Percentiles rank a stretch among this genome's conserved stretches.
phyloP scores from a whole-genome alignment of 2,797 vertebrate genomes.

The Enteromius anoplus region DNA sequence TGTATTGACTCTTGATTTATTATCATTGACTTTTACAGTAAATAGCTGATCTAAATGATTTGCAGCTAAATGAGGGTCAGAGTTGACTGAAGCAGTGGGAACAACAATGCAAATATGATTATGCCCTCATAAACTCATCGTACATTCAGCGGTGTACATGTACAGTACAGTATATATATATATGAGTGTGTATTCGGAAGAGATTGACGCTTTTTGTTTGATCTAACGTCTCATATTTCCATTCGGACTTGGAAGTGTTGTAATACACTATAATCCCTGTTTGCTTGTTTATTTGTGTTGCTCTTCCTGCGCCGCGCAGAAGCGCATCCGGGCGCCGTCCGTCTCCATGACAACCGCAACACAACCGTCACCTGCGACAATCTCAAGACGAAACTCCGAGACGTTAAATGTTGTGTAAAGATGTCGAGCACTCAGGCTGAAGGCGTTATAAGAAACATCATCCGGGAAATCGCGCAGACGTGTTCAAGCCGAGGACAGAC shows the following conservation, averaged over 20 bases:
- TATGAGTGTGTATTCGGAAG: no score
- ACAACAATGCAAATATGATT: no score
- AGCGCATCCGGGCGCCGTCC: background rate
- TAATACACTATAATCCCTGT: background rate
- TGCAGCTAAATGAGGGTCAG: background rate
- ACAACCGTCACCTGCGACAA: rapidly evolving
- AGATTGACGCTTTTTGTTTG: no score
- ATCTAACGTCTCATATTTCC: no score
- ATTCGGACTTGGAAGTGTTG: no score
- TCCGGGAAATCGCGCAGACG: constrained; percentile 76
- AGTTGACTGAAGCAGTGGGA: background rate
- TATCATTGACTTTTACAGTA: background rate
- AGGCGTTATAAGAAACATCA: constrained; percentile 79
- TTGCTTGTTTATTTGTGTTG: background rate
- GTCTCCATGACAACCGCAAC: constrained; percentile 12
- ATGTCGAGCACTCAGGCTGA: constrained; percentile 78
- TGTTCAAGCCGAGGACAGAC: constrained; percentile 75
- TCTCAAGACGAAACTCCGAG: background rate
- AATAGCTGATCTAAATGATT: background rate
- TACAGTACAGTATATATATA: no score
- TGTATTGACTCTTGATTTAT: background rate
- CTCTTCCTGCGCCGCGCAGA: background rate
- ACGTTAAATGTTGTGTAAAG: background rate
- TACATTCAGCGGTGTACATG: no score
- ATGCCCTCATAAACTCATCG: no score